phyloP scores from a whole-genome alignment of 2,888 invertebrate species.

The Cheilosia urbana region DNA sequence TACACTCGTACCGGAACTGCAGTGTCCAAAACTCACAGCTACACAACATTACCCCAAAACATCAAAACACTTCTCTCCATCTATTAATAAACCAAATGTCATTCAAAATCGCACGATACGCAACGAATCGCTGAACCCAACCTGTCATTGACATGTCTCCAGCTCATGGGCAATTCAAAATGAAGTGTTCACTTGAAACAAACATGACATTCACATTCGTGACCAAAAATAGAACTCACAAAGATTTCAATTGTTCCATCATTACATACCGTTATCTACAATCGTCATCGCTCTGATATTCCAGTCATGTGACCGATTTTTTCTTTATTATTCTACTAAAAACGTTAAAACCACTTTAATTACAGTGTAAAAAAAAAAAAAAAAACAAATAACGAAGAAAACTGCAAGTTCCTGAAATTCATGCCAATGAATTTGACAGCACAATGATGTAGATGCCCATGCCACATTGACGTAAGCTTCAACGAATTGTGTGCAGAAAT shows the following conservation, averaged over 20 bases:
- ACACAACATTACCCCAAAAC: neutral
- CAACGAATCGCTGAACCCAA: neutral
- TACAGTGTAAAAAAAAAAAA: too few species aligned
- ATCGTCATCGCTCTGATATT: constrained; percentile 19
- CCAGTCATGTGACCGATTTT: constrained; percentile 26
- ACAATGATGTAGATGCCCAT: neutral
- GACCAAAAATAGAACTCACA: neutral
- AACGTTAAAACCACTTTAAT: neutral
- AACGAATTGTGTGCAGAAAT: constrained; percentile 50
- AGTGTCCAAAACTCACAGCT: neutral
- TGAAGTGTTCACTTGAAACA: neutral
- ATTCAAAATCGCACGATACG: constrained; percentile 27
- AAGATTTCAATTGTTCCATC: constrained; percentile 31
- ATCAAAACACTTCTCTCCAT: neutral
- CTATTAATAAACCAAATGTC: constrained; percentile 33
- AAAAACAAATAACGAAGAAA: too few species aligned
- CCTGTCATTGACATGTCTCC: constrained; percentile 22
- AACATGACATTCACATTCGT: constrained; percentile 14
- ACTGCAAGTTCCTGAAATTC: too few species aligned
- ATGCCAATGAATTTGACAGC: too few species aligned
- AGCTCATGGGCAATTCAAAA: neutral
- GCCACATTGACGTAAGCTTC: constrained; percentile 52
- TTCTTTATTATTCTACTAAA: neutral
- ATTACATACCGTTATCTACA: constrained; percentile 33
- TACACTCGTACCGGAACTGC: neutral